Evolutionary conservation across 2,888 invertebrate species (phyloP).

Genomic region (Chrysodeixis includens): DNA sequence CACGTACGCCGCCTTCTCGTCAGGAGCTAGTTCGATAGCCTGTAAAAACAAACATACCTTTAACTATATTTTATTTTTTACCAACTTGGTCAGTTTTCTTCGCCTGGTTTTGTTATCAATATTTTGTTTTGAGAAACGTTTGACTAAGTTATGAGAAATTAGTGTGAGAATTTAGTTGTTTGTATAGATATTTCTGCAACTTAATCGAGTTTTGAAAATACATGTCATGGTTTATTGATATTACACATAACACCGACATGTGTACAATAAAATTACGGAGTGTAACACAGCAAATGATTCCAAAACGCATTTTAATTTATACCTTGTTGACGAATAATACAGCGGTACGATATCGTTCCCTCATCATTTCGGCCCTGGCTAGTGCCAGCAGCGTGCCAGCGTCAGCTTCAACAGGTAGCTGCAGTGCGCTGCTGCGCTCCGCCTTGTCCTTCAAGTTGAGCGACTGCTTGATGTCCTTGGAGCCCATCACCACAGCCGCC

Average conservation of each 20-base stretch:
- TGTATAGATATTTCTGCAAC: neutral
- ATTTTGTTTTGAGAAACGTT: conserved; percentile 4
- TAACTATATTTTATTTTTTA: neutral
- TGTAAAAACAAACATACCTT: conserved; percentile 77
- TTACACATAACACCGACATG: neutral
- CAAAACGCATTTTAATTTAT: conserved; percentile 18
- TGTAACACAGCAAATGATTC: neutral
- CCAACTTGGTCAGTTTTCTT: neutral
- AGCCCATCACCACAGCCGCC: conserved; percentile 96
- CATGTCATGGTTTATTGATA: neutral
- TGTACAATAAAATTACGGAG: neutral
- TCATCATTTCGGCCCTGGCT: conserved; percentile 93
- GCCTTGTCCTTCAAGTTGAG: conserved; percentile 94
- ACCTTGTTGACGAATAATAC: conserved; percentile 95
- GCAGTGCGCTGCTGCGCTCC: conserved; percentile 92
- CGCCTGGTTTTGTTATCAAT: neutral
- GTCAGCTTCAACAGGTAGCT: conserved; percentile 94
- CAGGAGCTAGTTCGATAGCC: conserved; percentile 96
- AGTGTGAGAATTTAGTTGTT: too few species aligned
- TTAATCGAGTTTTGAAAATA: neutral
- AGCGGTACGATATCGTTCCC: conserved; percentile 92
- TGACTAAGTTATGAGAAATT: neutral
- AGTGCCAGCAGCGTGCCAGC: conserved; percentile 93
- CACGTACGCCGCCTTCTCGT: conserved; percentile 95
- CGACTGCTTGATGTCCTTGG: conserved; percentile 96